Percentiles rank a stretch among this genome's conserved stretches.
These are phyloP conservation scores for Leucoraja erinaceus DNA, from an alignment of 2,113 vertebrate genomes.

Conservation along the genomic window DNA sequence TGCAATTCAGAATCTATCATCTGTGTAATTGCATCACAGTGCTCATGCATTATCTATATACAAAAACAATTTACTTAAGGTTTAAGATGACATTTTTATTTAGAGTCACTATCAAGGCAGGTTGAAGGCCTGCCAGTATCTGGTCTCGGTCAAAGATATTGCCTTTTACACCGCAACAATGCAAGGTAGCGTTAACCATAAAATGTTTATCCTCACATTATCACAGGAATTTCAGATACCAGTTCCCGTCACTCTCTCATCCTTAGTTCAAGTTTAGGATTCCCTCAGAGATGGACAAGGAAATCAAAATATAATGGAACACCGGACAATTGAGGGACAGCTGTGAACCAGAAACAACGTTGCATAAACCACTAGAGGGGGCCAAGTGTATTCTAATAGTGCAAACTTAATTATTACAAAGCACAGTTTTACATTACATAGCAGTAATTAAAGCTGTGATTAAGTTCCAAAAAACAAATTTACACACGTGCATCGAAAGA, in stretches of 20 bases:
- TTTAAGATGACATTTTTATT: not conserved
- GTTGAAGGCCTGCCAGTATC: not conserved
- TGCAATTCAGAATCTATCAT: not conserved
- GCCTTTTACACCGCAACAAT: not conserved
- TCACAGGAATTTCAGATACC: not conserved
- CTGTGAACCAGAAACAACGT: not conserved
- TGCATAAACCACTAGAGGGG: not conserved
- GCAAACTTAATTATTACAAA: not conserved
- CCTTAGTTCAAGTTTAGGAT: not conserved
- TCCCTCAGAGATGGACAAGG: not conserved
- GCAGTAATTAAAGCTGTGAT: too few relatives aligned
- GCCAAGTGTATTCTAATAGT: not conserved
- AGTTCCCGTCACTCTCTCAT: not conserved
- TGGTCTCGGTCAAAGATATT: not conserved
- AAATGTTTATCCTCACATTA: not conserved
- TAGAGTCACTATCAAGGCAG: not conserved
- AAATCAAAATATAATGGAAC: not conserved
- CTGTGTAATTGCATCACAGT: not conserved
- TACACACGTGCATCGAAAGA: not conserved
- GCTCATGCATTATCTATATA: not conserved
- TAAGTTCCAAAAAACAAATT: not conserved
- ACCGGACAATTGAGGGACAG: not conserved
- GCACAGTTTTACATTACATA: not conserved
- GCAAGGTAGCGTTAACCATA: not conserved
- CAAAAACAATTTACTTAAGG: not conserved